A percentile compares a stretch with the other conserved stretches of the same genome.
Evolutionary conservation across 1,140 invertebrate genomes (phyloP).

Genomic region (Medauroidea extradentata): DNA sequence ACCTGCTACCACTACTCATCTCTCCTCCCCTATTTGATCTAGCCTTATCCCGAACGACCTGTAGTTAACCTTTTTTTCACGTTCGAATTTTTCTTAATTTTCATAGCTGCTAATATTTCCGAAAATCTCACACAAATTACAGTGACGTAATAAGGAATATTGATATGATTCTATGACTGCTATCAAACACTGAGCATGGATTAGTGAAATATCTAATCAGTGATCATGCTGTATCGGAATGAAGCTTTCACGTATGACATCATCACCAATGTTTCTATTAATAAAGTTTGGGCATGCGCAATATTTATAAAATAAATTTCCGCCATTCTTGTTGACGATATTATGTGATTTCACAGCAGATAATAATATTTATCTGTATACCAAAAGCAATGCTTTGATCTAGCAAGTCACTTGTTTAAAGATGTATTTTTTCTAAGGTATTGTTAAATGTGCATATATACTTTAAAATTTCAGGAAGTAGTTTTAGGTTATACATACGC

Average conservation of each 20-base stretch:
- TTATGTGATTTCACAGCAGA: background rate
- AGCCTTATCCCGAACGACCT: too few species aligned
- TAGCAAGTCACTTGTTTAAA: background rate
- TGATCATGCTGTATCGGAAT: too few species aligned
- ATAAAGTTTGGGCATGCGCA: slow-evolving; percentile 14
- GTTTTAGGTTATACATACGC: background rate
- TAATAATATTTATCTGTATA: background rate
- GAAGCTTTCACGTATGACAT: slow-evolving; percentile 17
- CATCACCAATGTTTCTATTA: slow-evolving; percentile 10
- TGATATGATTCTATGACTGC: too few species aligned
- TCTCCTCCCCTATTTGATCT: too few species aligned
- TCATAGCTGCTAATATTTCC: too few species aligned
- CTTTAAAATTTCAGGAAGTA: background rate
- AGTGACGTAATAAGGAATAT: too few species aligned
- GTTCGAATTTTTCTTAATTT: too few species aligned
- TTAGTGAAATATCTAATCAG: too few species aligned
- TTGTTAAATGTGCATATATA: background rate
- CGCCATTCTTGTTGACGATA: slow-evolving; percentile 6
- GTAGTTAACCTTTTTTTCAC: too few species aligned
- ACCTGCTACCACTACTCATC: too few species aligned
- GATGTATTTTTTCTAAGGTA: background rate
- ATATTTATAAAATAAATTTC: slow-evolving; percentile 15
- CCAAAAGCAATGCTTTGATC: background rate
- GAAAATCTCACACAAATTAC: too few species aligned
- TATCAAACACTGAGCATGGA: too few species aligned